Evolutionary conservation across 2,888 invertebrate genomes (phyloP), one percentile per base, ranked within the genome.

Genomic region (Athetis lepigone): DNA sequence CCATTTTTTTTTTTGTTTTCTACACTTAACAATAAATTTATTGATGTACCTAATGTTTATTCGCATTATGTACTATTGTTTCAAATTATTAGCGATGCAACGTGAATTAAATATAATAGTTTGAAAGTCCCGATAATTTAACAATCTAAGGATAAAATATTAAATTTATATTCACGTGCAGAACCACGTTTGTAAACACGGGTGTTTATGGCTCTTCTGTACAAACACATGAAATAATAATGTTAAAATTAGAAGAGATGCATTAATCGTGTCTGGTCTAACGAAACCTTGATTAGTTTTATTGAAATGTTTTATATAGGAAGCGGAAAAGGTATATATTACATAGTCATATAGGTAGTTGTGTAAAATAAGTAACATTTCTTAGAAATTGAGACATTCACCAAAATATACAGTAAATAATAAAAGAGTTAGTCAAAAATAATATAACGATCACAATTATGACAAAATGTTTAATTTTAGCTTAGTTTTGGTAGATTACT

Each of bases 241-340:
- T 49, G 43, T 46, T 55, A 29, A 43, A 75, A 75, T 75, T 65
- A 64, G 54, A 70, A 4, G 45, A 54, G 27, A 59, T 49, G 47
- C 45, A 64, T 70, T 49, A 52, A 52, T 67, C 54, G 45, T 61
- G 19, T 61, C 50, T 50, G 33, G 39, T 52, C 27, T 52, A 59
- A 56, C 43, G 66, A 56, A 71, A 29, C 40, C 39, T 52, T 64
- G 49, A 75, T 75, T 76, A 58, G 47, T n/a, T 27, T 68, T 33
- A 67, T 64, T 45, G 23, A 67, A 68, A 45, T 57, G 16, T 56
- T n/a, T n/a, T n/a, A n/a, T n/a, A n/a, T n/a, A n/a, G n/a, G n/a
- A n/a, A n/a, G n/a, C n/a, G n/a, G n/a, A n/a, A n/a, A n/a, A n/a
- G n/a, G n/a, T n/a, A n/a, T n/a, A n/a, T n/a, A n/a, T n/a, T n/a